Evolutionary conservation across 2,888 invertebrate genomes (phyloP).

Genomic region (Megaustenia siamemsis): DNA sequence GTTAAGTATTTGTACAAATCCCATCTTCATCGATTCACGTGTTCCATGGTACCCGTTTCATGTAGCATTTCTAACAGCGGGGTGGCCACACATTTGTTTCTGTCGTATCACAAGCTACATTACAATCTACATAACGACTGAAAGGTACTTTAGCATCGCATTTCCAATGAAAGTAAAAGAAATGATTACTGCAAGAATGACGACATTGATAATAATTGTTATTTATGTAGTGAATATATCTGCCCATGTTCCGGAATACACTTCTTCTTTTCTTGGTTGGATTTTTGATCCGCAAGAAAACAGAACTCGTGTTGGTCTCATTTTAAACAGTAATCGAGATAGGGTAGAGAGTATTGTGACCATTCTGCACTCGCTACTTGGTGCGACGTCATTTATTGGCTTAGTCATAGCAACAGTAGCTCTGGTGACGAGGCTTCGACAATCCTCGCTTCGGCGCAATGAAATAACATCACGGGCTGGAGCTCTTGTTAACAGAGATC

Average conservation of each 20-base stretch:
- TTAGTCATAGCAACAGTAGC: not conserved
- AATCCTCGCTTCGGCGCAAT: too few species aligned
- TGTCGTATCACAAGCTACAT: constrained; percentile 1
- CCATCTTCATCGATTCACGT: not conserved
- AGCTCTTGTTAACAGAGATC: not conserved
- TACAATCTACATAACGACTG: not conserved
- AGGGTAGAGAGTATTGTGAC: not conserved
- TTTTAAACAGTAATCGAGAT: not conserved
- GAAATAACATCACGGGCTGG: too few species aligned
- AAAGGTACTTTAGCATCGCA: not conserved
- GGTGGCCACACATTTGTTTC: not conserved
- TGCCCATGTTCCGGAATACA: not conserved
- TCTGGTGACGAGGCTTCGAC: too few species aligned
- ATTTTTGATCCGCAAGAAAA: not conserved
- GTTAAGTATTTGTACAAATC: not conserved
- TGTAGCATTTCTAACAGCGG: not conserved
- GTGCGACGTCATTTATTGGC: not conserved
- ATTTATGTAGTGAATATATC: not conserved
- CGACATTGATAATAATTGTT: not conserved
- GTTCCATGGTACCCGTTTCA: not conserved
- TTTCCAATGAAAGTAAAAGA: not conserved
- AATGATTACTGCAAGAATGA: not conserved
- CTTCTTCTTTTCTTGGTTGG: not conserved
- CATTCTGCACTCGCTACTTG: not conserved
- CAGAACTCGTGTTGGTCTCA: not conserved